Conservation (phyloP, 2,113 vertebrate species). For the Dendropsophus ebraccatus region DNA sequence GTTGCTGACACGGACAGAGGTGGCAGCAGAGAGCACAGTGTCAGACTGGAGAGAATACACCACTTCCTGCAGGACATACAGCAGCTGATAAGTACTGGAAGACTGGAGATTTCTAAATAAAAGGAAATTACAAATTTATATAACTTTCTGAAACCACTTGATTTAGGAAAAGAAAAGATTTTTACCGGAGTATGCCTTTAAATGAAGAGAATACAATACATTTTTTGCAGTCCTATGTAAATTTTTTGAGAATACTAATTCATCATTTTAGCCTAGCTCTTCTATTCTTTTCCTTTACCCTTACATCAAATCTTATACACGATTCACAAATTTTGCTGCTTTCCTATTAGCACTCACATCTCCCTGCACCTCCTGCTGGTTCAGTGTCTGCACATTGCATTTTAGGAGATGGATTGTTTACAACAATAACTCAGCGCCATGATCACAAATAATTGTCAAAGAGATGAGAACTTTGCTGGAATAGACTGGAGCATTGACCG, state of each 20-base stretch:
- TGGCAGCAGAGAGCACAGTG: too few species aligned
- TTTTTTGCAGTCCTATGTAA: not conserved
- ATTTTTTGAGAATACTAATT: not conserved
- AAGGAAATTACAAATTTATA: too few species aligned
- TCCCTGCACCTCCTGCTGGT: not conserved
- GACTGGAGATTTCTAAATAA: too few species aligned
- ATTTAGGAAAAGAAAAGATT: too few species aligned
- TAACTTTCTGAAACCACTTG: too few species aligned
- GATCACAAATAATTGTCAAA: not conserved
- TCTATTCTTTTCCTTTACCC: not conserved
- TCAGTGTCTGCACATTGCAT: not conserved
- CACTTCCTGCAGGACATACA: too few species aligned
- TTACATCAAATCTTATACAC: not conserved
- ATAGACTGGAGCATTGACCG: not conserved
- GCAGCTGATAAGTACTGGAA: too few species aligned
- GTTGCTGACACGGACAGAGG: too few species aligned
- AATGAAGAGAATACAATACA: not conserved
- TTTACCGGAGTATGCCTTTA: too few species aligned
- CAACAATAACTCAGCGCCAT: not conserved
- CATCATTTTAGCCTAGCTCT: not conserved
- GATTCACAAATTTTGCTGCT: not conserved
- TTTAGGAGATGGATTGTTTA: not conserved
- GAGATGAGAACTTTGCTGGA: not conserved
- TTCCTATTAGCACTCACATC: not conserved
- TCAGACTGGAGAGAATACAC: too few species aligned